Evolutionary conservation across 2,113 vertebrate genomes (phyloP), one percentile per base, ranked within the genome.

Genomic region (Gobio gobio): DNA sequence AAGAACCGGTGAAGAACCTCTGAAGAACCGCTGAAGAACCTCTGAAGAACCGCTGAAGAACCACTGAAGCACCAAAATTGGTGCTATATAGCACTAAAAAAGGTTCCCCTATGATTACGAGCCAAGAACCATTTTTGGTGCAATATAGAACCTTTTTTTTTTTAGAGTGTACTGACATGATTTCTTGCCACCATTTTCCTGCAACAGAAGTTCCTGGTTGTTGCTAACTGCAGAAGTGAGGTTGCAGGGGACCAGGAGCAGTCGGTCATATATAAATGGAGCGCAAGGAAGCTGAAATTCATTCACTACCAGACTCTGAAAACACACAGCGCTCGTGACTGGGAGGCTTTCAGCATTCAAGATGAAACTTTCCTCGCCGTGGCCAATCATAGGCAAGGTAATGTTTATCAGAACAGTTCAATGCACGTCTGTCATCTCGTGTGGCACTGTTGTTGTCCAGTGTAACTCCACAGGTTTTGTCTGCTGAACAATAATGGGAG

Each of bases 321-420:
- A 89, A 99, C 98, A 0, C 95, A 97, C 91, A 93, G 96, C 0
- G 98, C 98, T 43, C 93, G 96, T 24, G 97, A 99, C 93, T 99
- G 97, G 98, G 98, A 99, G 91, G 96, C 97, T 12, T 99, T 99
- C 56, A 89, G 87, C 83, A 96, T 99, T 68, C 92, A 96, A 4
- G 95, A 96, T 70, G 94, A 97, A 88, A 92, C 95, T 89, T 99
- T 97, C 91, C 94, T 99, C 5, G 97, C 95, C 0, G 98, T 99
- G 85, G 98, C 98, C 91, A 99, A 99, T 95, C 98, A 99, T 92
- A 95, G 97, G 85, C 92, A 95, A 98, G 98, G 98, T 99, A 94
- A 20, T 59, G 13, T 63, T 64, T 22, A 45, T 36, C 18, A 1
- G 36, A 4, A 2, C 70, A 45, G 12, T 29, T 22, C 24, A n/a